A percentile compares a stretch with the other conserved stretches of the same genome.
phyloP scores from a whole-genome alignment of 2,888 invertebrate genomes.

The Hyposoter didymator region DNA sequence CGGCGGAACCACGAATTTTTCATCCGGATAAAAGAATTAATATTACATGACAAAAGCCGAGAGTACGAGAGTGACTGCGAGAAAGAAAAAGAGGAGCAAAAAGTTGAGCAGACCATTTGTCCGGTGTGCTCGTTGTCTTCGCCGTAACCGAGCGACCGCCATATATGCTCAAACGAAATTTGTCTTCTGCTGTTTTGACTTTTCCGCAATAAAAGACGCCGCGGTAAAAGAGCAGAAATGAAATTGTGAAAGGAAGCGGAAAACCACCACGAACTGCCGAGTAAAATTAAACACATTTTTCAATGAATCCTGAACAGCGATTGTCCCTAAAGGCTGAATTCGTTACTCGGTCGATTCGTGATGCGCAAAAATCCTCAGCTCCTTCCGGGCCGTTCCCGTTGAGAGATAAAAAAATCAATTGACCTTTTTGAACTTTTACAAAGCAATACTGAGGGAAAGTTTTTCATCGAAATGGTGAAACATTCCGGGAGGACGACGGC shows the following conservation, averaged over 20 bases:
- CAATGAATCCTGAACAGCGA: slow-evolving; percentile 76
- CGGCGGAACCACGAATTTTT: slow-evolving; percentile 63
- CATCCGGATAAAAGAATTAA: slow-evolving; percentile 68
- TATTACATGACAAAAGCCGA: slow-evolving; percentile 59
- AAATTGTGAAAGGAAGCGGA: slow-evolving; percentile 62
- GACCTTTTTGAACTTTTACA: slow-evolving; percentile 57
- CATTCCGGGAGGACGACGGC: slow-evolving; percentile 53
- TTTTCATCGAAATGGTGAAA: slow-evolving; percentile 64
- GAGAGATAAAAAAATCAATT: slow-evolving; percentile 61
- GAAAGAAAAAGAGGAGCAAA: slow-evolving; percentile 4
- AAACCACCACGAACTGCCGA: slow-evolving; percentile 59
- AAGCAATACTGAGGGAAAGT: slow-evolving; percentile 57
- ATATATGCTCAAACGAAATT: slow-evolving; percentile 1
- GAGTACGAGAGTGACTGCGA: slow-evolving; percentile 29
- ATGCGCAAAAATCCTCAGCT: slow-evolving; percentile 2
- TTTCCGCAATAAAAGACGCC: slow-evolving; percentile 4
- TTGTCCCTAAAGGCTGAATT: slow-evolving; percentile 63
- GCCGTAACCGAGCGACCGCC: slow-evolving; percentile 28
- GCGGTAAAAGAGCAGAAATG: slow-evolving; percentile 67
- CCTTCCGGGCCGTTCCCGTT: background rate
- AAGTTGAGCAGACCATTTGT: slow-evolving; percentile 46
- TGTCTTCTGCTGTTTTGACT: slow-evolving; percentile 28
- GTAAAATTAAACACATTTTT: slow-evolving; percentile 80
- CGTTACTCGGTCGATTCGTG: slow-evolving; percentile 25
- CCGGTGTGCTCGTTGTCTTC: slow-evolving; percentile 51